Percentiles rank a stretch among this genome's conserved stretches.
These are phyloP conservation scores for Gisinianus flammeolus DNA, from an alignment of 2,888 invertebrate species.

Conservation along the genomic window DNA sequence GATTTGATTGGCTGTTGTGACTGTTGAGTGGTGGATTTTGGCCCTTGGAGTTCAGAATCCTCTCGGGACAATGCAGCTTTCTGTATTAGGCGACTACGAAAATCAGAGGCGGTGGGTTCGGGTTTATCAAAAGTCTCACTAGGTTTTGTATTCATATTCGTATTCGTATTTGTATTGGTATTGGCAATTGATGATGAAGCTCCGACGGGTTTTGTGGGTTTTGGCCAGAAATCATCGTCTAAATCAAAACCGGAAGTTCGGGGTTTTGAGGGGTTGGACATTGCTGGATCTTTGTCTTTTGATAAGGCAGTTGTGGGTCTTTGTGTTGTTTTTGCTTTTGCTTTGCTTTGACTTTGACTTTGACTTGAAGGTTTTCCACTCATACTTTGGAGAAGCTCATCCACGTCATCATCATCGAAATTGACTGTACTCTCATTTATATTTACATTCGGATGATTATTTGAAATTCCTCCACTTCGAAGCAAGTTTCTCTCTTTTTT, in stretches of 20 bases:
- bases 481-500: background rate
- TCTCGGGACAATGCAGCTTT: background rate
- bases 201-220: background rate
- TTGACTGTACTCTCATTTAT: slow-evolving; percentile 18
- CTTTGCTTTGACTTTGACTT: background rate
- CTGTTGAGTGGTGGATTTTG: background rate
- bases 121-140: background rate
- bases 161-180: background rate
- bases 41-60: background rate
- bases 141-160: background rate
- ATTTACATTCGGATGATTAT: background rate
- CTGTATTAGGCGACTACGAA: slow-evolving; percentile 3
- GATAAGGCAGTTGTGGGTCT: background rate
- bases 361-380: background rate
- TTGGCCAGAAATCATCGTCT: slow-evolving; percentile 42
- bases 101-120: background rate
- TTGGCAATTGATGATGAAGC: background rate
- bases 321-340: background rate
- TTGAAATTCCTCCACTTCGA: background rate
- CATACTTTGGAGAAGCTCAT: slow-evolving; percentile 15
- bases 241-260: slow-evolving; percentile 29
- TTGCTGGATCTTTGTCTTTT: background rate
- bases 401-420: slow-evolving; percentile 30
- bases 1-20: background rate
- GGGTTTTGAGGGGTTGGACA: slow-evolving; percentile 9